phyloP scores from a whole-genome alignment of 2,797 vertebrate species.

The Lutjanus argentimaculatus region DNA sequence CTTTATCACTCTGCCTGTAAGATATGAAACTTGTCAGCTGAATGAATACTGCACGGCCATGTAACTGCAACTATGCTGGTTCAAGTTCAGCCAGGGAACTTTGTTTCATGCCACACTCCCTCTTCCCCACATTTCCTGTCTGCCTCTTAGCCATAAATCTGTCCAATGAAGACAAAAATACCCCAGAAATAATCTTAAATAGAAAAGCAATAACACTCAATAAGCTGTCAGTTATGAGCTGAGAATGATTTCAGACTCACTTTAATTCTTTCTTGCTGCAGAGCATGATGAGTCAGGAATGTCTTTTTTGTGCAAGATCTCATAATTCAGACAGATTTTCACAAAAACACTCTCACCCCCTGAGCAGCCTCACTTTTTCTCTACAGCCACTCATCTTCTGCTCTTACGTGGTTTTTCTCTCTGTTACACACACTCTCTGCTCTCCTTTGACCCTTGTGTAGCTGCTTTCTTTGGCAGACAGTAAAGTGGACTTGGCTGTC shows the following conservation, averaged over 20 bases:
- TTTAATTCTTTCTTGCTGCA: not conserved
- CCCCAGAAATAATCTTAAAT: no score
- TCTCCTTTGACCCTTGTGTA: constrained; percentile 34
- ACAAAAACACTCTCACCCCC: not conserved
- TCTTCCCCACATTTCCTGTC: no score
- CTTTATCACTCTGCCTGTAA: not conserved
- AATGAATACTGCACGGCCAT: no score
- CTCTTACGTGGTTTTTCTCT: not conserved
- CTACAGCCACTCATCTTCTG: not conserved
- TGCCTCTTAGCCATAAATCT: no score
- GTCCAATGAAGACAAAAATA: no score
- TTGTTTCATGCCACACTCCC: no score
- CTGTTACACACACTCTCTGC: not conserved
- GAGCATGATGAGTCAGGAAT: not conserved
- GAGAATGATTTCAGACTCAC: not conserved
- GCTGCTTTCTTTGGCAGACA: constrained; percentile 49
- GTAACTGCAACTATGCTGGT: no score
- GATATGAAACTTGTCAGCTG: not conserved
- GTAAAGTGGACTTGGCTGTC: constrained; percentile 23
- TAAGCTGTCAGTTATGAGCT: not conserved
- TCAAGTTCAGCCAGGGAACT: no score
- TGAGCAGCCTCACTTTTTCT: not conserved
- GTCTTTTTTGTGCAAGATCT: not conserved
- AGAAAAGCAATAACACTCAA: no score
- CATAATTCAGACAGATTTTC: not conserved